Percentiles rank a stretch among this genome's conserved stretches.
phyloP scores from a whole-genome alignment of 1,140 invertebrate species.

The Centruroides vittatus region DNA sequence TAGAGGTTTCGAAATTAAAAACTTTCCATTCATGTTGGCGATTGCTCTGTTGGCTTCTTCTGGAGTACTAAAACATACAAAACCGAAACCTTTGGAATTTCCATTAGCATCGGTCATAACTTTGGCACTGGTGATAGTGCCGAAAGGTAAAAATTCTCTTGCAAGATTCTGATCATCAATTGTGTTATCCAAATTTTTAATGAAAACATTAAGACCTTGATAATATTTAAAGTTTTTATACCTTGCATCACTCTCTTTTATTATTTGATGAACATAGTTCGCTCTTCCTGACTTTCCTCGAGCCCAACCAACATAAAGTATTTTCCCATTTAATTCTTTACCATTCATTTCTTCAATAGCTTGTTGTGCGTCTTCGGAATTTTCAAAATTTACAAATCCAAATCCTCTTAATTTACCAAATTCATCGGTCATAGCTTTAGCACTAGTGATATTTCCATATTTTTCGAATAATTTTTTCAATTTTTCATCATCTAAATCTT shows the following conservation, averaged over 20 bases:
- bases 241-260: not conserved
- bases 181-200: not conserved
- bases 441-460: constrained; percentile 71
- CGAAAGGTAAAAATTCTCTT: constrained; percentile 38
- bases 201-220: not conserved
- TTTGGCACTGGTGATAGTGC: constrained; percentile 54
- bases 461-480: constrained; percentile 85
- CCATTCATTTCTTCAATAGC: constrained; percentile 83
- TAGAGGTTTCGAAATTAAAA: constrained; percentile 47
- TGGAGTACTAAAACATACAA: constrained; percentile 94
- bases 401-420: constrained; percentile 79
- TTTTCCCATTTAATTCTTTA: constrained; percentile 51
- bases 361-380: constrained; percentile 84
- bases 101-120: constrained; percentile 84
- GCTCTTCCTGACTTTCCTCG: constrained; percentile 96
- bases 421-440: constrained; percentile 72
- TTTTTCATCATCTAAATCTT: constrained; percentile 84
- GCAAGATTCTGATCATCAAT: not conserved
- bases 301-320: constrained; percentile 82
- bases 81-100: constrained; percentile 88
- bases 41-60: constrained; percentile 88
- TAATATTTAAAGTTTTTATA: not conserved
- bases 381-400: constrained; percentile 97
- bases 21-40: constrained; percentile 75
- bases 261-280: constrained; percentile 42